Conservation (phyloP, 1,140 invertebrate genomes). For the Meloidogyne exigua region DNA sequence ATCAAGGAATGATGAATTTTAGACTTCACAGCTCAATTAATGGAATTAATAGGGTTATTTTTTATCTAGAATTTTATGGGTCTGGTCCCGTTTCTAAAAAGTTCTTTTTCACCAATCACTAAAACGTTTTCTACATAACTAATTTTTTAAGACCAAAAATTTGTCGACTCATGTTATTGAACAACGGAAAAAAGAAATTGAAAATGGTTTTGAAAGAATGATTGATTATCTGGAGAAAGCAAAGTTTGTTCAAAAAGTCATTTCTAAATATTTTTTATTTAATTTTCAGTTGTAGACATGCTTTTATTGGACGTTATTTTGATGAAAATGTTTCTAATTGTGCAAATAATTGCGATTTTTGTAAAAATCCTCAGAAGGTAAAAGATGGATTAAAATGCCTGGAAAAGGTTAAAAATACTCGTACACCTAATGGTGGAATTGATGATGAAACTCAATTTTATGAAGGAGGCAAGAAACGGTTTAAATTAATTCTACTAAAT, state of each 20-base stretch:
- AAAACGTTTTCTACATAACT: neutral
- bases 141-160: slow-evolving; percentile 37
- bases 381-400: slow-evolving; percentile 22
- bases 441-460: slow-evolving; percentile 26
- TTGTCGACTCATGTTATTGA: slow-evolving; percentile 34
- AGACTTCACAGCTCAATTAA: slow-evolving; percentile 26
- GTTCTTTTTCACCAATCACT: no score
- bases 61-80: no score
- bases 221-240: slow-evolving; percentile 31
- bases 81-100: no score
- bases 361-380: slow-evolving; percentile 35
- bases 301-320: slow-evolving; percentile 33
- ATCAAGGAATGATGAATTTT: slow-evolving; percentile 48
- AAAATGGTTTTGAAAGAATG: slow-evolving; percentile 37
- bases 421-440: neutral
- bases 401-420: neutral
- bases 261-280: neutral
- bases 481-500: neutral
- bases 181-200: slow-evolving; percentile 31
- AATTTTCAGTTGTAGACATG: slow-evolving; percentile 34
- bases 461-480: slow-evolving; percentile 32
- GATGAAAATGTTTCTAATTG: slow-evolving; percentile 38
- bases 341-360: slow-evolving; percentile 29
- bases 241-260: slow-evolving; percentile 17
- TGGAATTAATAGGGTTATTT: slow-evolving; percentile 6